phyloP scores from a whole-genome alignment of 1,140 invertebrate genomes.

The Eupristina koningsbergeri region DNA sequence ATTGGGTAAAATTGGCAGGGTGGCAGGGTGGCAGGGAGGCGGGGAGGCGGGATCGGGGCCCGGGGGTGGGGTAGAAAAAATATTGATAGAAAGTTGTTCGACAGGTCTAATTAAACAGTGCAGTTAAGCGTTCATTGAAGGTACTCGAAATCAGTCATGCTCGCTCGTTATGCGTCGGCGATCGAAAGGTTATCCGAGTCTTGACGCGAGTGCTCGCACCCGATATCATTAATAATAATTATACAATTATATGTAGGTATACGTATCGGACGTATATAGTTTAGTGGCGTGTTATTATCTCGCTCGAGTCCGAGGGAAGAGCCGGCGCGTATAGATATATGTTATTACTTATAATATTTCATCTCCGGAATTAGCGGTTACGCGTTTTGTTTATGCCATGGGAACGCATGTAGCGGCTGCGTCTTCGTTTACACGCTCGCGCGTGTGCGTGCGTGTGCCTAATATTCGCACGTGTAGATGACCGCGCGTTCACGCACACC shows the following conservation, averaged over 20 bases:
- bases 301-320: constrained; percentile 51
- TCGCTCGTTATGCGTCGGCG: constrained; percentile 37
- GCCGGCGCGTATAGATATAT: constrained; percentile 67
- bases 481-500: neutral
- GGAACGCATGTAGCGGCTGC: constrained; percentile 62
- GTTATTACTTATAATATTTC: constrained; percentile 76
- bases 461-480: neutral
- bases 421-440: neutral
- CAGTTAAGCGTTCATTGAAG: constrained; percentile 61
- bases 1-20: neutral
- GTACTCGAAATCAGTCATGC: constrained; percentile 48
- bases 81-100: constrained; percentile 48
- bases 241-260: constrained; percentile 74
- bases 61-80: constrained; percentile 51
- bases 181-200: constrained; percentile 35
- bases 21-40: neutral
- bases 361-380: constrained; percentile 74
- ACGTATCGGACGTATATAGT: constrained; percentile 66
- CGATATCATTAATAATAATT: constrained; percentile 76
- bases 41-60: neutral
- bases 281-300: constrained; percentile 74
- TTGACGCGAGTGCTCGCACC: constrained; percentile 26
- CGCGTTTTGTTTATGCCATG: constrained; percentile 74
- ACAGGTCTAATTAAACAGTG: constrained; percentile 57
- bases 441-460: constrained; percentile 29